Conservation (phyloP, 2,888 invertebrate species). For the Schizaphis graminum region DNA sequence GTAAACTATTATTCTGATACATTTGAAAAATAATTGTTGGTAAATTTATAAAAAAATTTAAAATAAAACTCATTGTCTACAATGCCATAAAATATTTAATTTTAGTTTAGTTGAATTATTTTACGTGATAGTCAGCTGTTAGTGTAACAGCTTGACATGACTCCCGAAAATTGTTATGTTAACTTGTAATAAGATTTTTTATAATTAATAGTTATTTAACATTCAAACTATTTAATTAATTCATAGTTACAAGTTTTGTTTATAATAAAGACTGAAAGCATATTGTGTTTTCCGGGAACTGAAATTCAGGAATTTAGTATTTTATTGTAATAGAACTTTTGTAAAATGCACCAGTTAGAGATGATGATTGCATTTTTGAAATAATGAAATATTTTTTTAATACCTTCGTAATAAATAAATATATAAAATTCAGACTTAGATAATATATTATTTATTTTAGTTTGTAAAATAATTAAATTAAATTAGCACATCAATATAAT, state of each 20-base stretch:
- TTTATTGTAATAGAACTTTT: neutral
- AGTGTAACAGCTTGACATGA: conserved; percentile 57
- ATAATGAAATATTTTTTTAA: neutral
- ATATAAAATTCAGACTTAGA: neutral
- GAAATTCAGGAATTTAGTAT: neutral
- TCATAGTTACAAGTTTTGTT: conserved; percentile 50
- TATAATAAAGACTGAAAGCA: conserved; percentile 2
- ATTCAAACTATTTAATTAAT: conserved; percentile 56
- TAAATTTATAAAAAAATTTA: neutral
- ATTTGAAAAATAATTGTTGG: neutral
- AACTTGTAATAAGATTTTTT: conserved; percentile 44
- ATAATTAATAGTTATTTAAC: conserved; percentile 56
- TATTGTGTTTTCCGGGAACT: neutral
- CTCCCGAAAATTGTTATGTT: conserved; percentile 46
- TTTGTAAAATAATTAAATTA: neutral
- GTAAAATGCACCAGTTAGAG: neutral
- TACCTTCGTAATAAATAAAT: neutral
- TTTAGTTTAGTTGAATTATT: conserved; percentile 47
- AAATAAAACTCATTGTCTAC: neutral
- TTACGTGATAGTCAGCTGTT: conserved; percentile 48
- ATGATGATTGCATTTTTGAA: neutral
- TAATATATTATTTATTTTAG: neutral
- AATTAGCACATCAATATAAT: neutral
- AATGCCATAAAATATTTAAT: conserved; percentile 17
- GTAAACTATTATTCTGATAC: neutral